A percentile compares a stretch with the other conserved stretches of the same genome.
Evolutionary conservation across 2,888 invertebrate species (phyloP).

Genomic region (Sarcophaga subvicina): DNA sequence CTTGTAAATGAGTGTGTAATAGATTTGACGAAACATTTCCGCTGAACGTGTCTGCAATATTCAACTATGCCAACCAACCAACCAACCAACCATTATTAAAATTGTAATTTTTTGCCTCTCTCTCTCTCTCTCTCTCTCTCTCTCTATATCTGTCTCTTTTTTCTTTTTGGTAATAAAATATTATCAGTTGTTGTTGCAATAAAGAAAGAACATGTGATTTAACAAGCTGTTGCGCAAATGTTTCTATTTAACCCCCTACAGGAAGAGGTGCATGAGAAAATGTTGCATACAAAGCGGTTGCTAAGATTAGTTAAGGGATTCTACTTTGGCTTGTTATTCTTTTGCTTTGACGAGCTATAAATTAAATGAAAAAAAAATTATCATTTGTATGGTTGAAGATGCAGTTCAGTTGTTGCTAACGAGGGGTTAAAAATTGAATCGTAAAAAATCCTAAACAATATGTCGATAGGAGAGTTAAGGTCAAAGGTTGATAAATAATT

Average conservation of each 20-base stretch:
- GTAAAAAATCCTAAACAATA: too few species aligned
- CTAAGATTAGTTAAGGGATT: background rate
- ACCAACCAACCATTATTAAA: constrained; percentile 17
- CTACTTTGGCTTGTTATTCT: background rate
- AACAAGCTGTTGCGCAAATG: constrained; percentile 61
- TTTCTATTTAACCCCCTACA: constrained; percentile 42
- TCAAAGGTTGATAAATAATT: too few species aligned
- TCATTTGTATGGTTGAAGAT: background rate
- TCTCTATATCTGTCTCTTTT: background rate
- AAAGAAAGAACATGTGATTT: constrained; percentile 41
- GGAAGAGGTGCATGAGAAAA: constrained; percentile 9
- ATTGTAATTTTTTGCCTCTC: background rate
- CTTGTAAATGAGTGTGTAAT: constrained; percentile 61
- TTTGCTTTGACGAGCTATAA: background rate
- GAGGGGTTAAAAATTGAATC: background rate
- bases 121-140: background rate
- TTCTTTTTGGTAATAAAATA: background rate
- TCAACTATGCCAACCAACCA: constrained; percentile 19
- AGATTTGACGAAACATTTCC: constrained; percentile 63
- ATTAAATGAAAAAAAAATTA: background rate
- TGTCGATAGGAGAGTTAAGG: too few species aligned
- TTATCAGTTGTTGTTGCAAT: constrained; percentile 27
- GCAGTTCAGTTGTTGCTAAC: background rate
- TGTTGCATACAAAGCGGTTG: background rate
- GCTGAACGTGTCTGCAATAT: constrained; percentile 58